phyloP scores from a whole-genome alignment of 2,113 vertebrate species.

The Ceuthmochares aereus region DNA sequence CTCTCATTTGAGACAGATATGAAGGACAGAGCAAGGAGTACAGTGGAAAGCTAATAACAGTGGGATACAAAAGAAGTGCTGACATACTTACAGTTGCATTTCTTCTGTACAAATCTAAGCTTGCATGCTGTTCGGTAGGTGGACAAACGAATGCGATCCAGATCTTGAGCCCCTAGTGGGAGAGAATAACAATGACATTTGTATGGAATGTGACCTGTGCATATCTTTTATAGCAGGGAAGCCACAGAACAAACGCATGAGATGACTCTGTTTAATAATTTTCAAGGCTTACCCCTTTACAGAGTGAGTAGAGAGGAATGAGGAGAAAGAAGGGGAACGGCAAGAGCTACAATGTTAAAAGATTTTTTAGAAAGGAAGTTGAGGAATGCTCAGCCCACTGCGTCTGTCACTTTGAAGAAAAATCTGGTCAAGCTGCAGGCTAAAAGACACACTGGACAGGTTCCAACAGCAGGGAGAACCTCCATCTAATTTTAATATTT shows the following conservation, averaged over 20 bases:
- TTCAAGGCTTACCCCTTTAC: conserved; percentile 15
- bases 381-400: not conserved
- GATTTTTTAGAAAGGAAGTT: not conserved
- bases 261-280: not conserved
- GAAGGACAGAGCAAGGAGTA: not conserved
- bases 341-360: not conserved
- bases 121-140: conserved; percentile 99
- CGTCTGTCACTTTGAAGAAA: conserved; percentile 34
- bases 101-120: conserved; percentile 98
- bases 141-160: conserved; percentile 96
- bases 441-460: conserved; percentile 36
- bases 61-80: not conserved
- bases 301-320: not conserved
- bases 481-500: conserved; percentile 35
- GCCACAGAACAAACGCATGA: not conserved
- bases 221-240: not conserved
- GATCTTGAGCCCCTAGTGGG: conserved; percentile 90
- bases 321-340: not conserved
- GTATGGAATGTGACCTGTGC: not conserved
- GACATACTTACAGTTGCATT: conserved; percentile 93
- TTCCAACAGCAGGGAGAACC: conserved; percentile 21
- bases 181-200: conserved; percentile 48
- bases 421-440: conserved; percentile 58
- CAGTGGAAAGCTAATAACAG: not conserved
- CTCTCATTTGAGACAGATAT: not conserved